Evolutionary conservation across 1,140 invertebrate species (phyloP).

Genomic region (Anoplolepis gracilipes): DNA sequence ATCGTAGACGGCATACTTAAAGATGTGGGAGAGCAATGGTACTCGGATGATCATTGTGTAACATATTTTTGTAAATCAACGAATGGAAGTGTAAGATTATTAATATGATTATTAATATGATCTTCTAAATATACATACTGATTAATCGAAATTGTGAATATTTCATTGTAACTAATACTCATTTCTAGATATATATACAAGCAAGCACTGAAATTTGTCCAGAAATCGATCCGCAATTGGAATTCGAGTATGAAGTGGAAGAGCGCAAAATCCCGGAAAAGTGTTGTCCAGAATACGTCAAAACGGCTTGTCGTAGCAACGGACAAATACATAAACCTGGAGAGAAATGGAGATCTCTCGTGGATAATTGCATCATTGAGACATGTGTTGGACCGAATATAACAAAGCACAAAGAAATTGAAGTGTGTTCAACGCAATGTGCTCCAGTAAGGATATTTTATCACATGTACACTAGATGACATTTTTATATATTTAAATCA

Average conservation of each 20-base stretch:
- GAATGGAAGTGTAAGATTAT: constrained; percentile 86
- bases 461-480: neutral
- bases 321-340: constrained; percentile 86
- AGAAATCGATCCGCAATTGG: constrained; percentile 78
- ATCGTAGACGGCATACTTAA: constrained; percentile 86
- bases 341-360: constrained; percentile 86
- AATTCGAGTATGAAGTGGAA: constrained; percentile 85
- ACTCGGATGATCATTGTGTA: constrained; percentile 87
- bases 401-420: constrained; percentile 85
- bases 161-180: constrained; percentile 12
- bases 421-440: constrained; percentile 87
- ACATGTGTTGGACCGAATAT: constrained; percentile 86
- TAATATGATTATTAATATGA: neutral
- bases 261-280: constrained; percentile 82
- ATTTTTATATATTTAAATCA: neutral
- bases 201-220: constrained; percentile 82
- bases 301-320: constrained; percentile 87
- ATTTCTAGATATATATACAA: constrained; percentile 84
- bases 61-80: constrained; percentile 86
- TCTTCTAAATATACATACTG: neutral
- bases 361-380: constrained; percentile 87
- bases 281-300: constrained; percentile 87
- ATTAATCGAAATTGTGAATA: neutral
- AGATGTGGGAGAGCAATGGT: constrained; percentile 86
- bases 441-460: constrained; percentile 72